Conservation (phyloP, 2,888 invertebrate genomes). For the Lucinisca nassula region DNA sequence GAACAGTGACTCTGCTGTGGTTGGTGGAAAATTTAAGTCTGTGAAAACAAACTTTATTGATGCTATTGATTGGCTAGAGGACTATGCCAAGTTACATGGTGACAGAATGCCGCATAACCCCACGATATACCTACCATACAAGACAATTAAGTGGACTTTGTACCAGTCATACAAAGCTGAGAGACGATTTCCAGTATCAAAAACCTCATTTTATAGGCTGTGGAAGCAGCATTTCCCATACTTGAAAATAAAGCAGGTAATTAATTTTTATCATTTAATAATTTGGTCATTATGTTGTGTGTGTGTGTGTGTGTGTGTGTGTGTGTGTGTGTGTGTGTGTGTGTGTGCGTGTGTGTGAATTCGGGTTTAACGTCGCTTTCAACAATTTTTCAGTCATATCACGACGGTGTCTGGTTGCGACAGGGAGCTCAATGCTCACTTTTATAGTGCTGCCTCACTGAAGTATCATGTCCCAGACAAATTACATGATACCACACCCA, state of each 20-base stretch:
- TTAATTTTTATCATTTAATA: not conserved
- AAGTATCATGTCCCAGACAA: too few species aligned
- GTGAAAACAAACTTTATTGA: not conserved
- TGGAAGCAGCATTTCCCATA: not conserved
- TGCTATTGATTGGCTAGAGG: slow-evolving; percentile 9
- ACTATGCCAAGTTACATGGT: slow-evolving; percentile 18
- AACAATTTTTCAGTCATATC: too few species aligned
- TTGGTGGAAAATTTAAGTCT: not conserved
- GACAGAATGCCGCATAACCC: slow-evolving; percentile 29
- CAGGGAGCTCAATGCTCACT: too few species aligned
- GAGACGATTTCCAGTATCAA: not conserved
- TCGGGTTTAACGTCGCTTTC: too few species aligned
- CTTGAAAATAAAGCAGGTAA: slow-evolving; percentile 22
- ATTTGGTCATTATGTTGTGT: too few species aligned
- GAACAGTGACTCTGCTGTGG: not conserved
- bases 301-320: too few species aligned
- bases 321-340: too few species aligned
- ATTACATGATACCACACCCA: too few species aligned
- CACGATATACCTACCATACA: not conserved
- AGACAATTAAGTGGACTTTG: not conserved
- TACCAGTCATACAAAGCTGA: not conserved
- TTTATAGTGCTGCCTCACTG: too few species aligned
- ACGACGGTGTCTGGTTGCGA: too few species aligned
- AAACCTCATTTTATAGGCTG: not conserved
- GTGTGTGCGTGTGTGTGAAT: too few species aligned